Percentiles rank a stretch among this genome's conserved stretches.
Conservation (phyloP, 2,888 invertebrate species). For the Plagiodera versicolora region DNA sequence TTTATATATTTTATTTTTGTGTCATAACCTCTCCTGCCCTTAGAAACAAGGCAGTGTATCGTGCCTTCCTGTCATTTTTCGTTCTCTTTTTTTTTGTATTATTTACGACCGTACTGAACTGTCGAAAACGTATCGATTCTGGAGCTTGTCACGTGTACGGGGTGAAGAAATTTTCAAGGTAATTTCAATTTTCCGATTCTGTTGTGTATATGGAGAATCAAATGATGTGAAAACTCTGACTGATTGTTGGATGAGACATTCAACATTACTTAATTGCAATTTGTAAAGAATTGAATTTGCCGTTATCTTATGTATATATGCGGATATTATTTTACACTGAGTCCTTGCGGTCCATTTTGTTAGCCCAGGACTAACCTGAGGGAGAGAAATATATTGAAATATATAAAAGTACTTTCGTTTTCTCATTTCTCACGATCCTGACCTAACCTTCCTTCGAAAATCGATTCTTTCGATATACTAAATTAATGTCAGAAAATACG, state of each 20-base stretch:
- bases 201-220: constrained; percentile 20
- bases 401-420: constrained; percentile 20
- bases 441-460: constrained; percentile 47
- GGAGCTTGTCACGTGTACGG: constrained; percentile 32
- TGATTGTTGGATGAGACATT: constrained; percentile 36
- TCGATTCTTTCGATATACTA: too few species aligned
- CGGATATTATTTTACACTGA: constrained; percentile 40
- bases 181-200: constrained; percentile 34
- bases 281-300: constrained; percentile 42
- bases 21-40: constrained; percentile 54
- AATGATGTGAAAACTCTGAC: constrained; percentile 37
- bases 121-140: constrained; percentile 26
- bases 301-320: constrained; percentile 45
- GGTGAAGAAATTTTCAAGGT: constrained; percentile 39
- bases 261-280: constrained; percentile 40
- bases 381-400: constrained; percentile 53
- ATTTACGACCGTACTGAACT: constrained; percentile 50
- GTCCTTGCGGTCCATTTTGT: constrained; percentile 55
- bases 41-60: constrained; percentile 50
- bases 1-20: constrained; percentile 41
- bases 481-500: too few species aligned
- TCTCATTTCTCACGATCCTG: constrained; percentile 62
- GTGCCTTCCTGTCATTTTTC: constrained; percentile 53
- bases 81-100: constrained; percentile 33
- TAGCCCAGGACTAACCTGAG: constrained; percentile 56